These are phyloP conservation scores for Oenanthe oenanthe DNA, from an alignment of 2,113 vertebrate genomes.

Conservation along the genomic window DNA sequence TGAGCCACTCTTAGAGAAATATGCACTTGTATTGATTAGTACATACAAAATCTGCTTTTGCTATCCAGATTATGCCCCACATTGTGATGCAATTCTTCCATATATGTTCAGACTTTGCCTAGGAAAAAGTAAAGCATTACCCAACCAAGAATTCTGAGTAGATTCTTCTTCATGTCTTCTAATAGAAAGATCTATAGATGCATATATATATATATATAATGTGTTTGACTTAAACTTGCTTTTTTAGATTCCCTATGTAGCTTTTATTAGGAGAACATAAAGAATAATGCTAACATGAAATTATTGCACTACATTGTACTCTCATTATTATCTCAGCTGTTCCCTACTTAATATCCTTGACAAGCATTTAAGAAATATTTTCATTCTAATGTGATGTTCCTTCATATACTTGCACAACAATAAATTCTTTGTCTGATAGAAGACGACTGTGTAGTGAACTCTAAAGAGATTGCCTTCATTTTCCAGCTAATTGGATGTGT, in stretches of 20 bases:
- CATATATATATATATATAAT: background rate
- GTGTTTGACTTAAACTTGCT: background rate
- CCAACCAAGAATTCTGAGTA: background rate
- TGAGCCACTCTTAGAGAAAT: background rate
- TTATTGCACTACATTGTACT: background rate
- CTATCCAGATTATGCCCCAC: background rate
- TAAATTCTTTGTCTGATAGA: background rate
- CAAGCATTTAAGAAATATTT: background rate
- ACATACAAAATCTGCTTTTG: background rate
- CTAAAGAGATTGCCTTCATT: background rate
- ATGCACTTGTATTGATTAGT: background rate
- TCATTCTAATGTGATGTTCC: background rate
- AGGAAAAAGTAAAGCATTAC: background rate
- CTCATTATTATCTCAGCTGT: background rate
- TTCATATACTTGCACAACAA: background rate
- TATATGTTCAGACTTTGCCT: background rate
- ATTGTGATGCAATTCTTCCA: background rate
- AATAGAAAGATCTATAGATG: background rate
- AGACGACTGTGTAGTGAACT: background rate
- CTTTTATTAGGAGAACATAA: background rate
- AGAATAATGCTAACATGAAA: background rate
- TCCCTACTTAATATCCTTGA: background rate
- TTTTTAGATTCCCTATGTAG: background rate
- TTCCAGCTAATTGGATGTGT: background rate
- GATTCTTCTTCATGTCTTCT: background rate